Conservation (phyloP, 2,888 invertebrate genomes). For the Agriopis aurantiaria region DNA sequence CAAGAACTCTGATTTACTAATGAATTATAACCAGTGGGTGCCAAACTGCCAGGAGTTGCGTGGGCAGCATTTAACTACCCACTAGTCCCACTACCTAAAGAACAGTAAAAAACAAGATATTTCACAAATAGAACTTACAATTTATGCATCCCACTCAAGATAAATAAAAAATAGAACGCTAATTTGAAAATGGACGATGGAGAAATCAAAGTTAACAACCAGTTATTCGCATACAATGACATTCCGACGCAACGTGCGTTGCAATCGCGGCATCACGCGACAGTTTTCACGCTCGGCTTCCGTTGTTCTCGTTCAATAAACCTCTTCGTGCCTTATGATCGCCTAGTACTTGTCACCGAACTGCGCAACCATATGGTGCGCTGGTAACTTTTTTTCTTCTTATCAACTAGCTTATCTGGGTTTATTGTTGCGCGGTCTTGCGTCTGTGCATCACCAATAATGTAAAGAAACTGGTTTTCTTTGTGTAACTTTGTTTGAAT, state of each 20-base stretch:
- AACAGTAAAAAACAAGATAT: constrained; percentile 3
- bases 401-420: constrained; percentile 41
- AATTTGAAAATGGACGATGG: constrained; percentile 22
- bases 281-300: constrained; percentile 58
- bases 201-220: constrained; percentile 36
- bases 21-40: constrained; percentile 41
- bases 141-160: constrained; percentile 9
- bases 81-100: neutral
- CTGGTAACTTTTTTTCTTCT: constrained; percentile 43
- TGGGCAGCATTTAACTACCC: constrained; percentile 26
- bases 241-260: constrained; percentile 44
- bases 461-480: constrained; percentile 37
- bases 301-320: constrained; percentile 59
- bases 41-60: constrained; percentile 14
- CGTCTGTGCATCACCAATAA: constrained; percentile 33
- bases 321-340: constrained; percentile 66
- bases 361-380: constrained; percentile 48
- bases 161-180: constrained; percentile 11
- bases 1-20: constrained; percentile 58
- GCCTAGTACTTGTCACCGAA: constrained; percentile 82
- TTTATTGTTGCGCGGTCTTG: constrained; percentile 42
- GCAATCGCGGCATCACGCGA: constrained; percentile 52
- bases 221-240: constrained; percentile 44
- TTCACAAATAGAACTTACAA: constrained; percentile 17
- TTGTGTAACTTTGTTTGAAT: constrained; percentile 30